A percentile compares a stretch with the other conserved stretches of the same genome.
Evolutionary conservation across 2,888 invertebrate species (phyloP).

Genomic region (Eulithis testata): DNA sequence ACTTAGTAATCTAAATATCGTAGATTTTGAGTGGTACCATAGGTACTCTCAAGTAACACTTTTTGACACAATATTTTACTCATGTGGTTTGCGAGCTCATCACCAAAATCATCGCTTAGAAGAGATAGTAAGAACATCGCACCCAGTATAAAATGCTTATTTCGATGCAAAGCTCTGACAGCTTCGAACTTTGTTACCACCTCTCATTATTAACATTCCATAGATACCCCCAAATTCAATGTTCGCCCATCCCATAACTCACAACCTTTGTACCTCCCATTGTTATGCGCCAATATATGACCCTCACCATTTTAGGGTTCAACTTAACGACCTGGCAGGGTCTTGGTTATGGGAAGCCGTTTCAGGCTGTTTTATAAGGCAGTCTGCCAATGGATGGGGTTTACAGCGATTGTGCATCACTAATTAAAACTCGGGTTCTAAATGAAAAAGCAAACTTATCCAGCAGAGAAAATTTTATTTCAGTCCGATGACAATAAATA

Average conservation of each 20-base stretch:
- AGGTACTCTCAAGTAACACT: no score
- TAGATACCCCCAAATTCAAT: slow-evolving; percentile 36
- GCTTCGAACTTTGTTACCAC: slow-evolving; percentile 16
- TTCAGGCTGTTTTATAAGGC: slow-evolving; percentile 66
- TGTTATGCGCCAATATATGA: slow-evolving; percentile 43
- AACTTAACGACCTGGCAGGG: slow-evolving; percentile 56
- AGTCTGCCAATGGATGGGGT: slow-evolving; percentile 62
- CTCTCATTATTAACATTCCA: slow-evolving; percentile 35
- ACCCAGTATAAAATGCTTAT: no score
- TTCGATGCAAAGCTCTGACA: neutral
- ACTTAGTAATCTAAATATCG: no score
- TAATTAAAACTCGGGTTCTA: slow-evolving; percentile 1
- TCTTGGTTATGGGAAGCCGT: slow-evolving; percentile 55
- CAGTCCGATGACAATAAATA: no score
- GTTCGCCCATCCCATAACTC: slow-evolving; percentile 39
- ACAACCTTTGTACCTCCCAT: slow-evolving; percentile 40
- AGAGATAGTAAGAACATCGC: no score
- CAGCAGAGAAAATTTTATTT: no score
- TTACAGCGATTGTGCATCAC: slow-evolving; percentile 47
- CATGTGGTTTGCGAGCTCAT: no score
- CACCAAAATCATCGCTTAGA: no score
- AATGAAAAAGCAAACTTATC: no score
- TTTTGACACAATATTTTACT: no score
- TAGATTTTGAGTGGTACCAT: no score
- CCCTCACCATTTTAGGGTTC: slow-evolving; percentile 37